Evolutionary conservation across 2,888 invertebrate species (phyloP).

Genomic region (Dione juno): DNA sequence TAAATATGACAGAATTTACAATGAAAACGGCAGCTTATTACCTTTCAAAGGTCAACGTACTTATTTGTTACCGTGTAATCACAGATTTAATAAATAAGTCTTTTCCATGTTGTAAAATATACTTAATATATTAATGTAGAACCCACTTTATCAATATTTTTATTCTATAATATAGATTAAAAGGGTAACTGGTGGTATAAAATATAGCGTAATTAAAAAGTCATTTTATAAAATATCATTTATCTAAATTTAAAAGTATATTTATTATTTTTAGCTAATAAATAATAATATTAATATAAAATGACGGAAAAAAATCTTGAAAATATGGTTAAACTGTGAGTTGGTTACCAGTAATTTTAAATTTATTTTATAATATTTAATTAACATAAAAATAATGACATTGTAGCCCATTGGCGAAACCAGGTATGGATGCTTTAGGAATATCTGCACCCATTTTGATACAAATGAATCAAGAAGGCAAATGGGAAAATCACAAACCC

Average conservation of each 20-base stretch:
- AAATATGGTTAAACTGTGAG: constrained; percentile 64
- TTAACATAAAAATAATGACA: background rate
- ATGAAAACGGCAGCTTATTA: too few relatives aligned
- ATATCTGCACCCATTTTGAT: constrained; percentile 63
- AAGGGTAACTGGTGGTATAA: background rate
- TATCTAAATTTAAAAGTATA: constrained; percentile 6
- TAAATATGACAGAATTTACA: too few relatives aligned
- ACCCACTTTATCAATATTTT: background rate
- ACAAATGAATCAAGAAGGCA: constrained; percentile 71
- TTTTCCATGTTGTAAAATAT: background rate
- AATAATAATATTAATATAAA: constrained; percentile 1
- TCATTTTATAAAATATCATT: constrained; percentile 4
- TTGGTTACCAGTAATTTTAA: background rate
- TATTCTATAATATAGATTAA: background rate
- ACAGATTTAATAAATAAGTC: too few relatives aligned
- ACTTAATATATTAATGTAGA: background rate
- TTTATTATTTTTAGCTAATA: background rate
- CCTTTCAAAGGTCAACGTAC: too few relatives aligned
- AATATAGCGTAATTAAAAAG: background rate
- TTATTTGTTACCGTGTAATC: too few relatives aligned
- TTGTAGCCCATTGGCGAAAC: constrained; percentile 59
- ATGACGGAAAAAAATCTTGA: constrained; percentile 55
- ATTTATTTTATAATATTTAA: constrained; percentile 17
- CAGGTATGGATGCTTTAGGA: constrained; percentile 62
- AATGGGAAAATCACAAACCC: constrained; percentile 68